A percentile compares a stretch with the other conserved stretches of the same genome.
Evolutionary conservation across 2,888 invertebrate species (phyloP).

Genomic region (Vannuccia rotundouncinata): DNA sequence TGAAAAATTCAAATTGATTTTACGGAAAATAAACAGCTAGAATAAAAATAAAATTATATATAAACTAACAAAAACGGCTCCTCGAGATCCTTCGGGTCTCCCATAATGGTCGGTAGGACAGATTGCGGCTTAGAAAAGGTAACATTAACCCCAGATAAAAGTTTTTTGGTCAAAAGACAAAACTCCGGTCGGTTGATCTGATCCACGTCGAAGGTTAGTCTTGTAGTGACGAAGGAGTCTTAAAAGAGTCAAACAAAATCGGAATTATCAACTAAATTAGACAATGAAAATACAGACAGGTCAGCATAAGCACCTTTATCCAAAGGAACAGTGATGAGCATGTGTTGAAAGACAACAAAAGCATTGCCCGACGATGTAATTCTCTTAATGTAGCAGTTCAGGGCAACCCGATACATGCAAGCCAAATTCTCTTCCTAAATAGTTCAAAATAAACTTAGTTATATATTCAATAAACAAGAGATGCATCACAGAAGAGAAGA

Average conservation of each 20-base stretch:
- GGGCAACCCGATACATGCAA: not conserved
- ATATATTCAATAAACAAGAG: too few species aligned
- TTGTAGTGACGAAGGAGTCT: not conserved
- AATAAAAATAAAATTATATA: too few species aligned
- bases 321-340: not conserved
- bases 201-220: not conserved
- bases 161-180: not conserved
- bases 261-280: too few species aligned
- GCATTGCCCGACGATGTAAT: not conserved
- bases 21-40: too few species aligned
- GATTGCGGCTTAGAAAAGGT: not conserved
- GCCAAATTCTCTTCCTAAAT: not conserved
- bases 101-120: not conserved
- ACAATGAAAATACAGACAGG: too few species aligned
- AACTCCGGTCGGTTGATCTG: not conserved
- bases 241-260: too few species aligned
- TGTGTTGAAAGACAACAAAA: not conserved
- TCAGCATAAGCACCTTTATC: not conserved
- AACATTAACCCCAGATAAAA: not conserved
- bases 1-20: too few species aligned
- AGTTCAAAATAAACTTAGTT: not conserved
- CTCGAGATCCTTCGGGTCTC: not conserved
- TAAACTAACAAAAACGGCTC: not conserved
- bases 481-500: too few species aligned
- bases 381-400: not conserved